phyloP scores from a whole-genome alignment of 2,888 invertebrate species.

The Petrolisthes manimaculis region DNA sequence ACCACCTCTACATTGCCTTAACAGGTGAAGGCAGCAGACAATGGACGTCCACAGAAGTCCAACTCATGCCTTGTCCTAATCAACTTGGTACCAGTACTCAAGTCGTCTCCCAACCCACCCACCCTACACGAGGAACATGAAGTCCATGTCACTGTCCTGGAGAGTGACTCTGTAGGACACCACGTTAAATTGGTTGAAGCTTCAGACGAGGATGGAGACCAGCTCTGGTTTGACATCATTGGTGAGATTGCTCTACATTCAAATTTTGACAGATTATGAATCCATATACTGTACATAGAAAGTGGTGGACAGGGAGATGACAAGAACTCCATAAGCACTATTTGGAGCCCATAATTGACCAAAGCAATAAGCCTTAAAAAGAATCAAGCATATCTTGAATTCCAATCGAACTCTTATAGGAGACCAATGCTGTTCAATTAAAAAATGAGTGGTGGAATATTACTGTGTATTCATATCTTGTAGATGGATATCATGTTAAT shows the following conservation, averaged over 20 bases:
- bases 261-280: too few species aligned
- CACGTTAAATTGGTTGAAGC: slow-evolving; percentile 88
- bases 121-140: slow-evolving; percentile 72
- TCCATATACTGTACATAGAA: too few species aligned
- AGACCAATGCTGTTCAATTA: too few species aligned
- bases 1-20: background rate
- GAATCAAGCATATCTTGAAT: too few species aligned
- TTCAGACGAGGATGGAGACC: slow-evolving; percentile 85
- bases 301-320: too few species aligned
- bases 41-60: slow-evolving; percentile 80
- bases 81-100: slow-evolving; percentile 76
- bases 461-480: too few species aligned
- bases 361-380: too few species aligned
- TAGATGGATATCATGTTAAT: too few species aligned
- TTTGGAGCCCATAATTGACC: too few species aligned
- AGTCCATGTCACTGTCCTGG: slow-evolving; percentile 69
- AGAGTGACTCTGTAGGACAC: slow-evolving; percentile 84
- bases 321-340: too few species aligned
- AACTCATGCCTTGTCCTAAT: slow-evolving; percentile 83
- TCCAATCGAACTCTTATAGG: too few species aligned
- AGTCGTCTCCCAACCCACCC: slow-evolving; percentile 75
- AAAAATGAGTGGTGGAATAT: too few species aligned
- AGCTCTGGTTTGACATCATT: slow-evolving; percentile 90
- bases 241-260: slow-evolving; percentile 62
- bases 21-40: slow-evolving; percentile 86